These are phyloP conservation scores for Mionectes macconnelli DNA, from an alignment of 2,113 vertebrate species.

Conservation along the genomic window DNA sequence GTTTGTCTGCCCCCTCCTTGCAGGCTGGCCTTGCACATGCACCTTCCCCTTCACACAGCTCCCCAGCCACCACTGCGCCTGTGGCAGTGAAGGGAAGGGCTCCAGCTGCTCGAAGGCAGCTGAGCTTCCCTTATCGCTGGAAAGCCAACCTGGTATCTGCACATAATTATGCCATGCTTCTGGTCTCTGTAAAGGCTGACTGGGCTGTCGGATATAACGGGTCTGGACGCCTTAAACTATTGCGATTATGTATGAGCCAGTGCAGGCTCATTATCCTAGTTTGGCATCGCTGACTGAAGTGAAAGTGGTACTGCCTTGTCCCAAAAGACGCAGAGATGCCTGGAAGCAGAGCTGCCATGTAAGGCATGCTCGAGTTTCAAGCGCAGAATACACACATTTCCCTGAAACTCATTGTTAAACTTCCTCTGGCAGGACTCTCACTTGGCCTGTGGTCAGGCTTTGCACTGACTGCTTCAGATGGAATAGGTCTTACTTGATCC, in stretches of 20 bases:
- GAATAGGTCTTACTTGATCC: background rate
- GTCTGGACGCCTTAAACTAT: background rate
- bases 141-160: background rate
- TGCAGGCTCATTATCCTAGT: background rate
- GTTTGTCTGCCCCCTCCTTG: too few species aligned
- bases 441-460: background rate
- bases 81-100: accelerated
- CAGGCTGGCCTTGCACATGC: accelerated
- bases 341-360: accelerated
- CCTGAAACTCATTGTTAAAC: background rate
- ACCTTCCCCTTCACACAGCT: accelerated
- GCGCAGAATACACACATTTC: accelerated
- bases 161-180: too few species aligned
- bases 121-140: accelerated
- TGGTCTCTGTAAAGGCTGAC: background rate
- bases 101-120: background rate
- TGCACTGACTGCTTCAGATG: background rate
- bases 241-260: accelerated
- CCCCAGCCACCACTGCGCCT: accelerated
- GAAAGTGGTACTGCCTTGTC: background rate
- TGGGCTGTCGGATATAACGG: background rate
- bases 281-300: background rate
- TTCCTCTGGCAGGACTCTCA: background rate
- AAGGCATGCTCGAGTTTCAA: background rate
- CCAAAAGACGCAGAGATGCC: background rate